These are phyloP conservation scores for Orycteropus afer DNA, from an alignment of 2,113 vertebrate species.

Conservation along the genomic window DNA sequence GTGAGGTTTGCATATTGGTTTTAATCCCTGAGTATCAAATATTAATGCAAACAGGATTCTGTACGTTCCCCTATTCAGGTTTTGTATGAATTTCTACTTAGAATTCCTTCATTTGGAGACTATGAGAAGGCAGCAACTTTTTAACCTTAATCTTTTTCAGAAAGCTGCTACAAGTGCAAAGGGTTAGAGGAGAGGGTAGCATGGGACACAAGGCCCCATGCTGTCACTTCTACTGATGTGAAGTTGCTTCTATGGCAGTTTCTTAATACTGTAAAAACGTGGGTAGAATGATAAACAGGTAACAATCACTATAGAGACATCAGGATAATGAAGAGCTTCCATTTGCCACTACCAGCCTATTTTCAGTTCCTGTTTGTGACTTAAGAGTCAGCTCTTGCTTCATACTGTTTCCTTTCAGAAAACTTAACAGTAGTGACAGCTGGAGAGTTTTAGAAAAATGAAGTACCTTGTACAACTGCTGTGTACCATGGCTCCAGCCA, in stretches of 20 bases:
- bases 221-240: background rate
- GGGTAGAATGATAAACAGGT: background rate
- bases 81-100: background rate
- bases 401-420: background rate
- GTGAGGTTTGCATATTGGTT: constrained; percentile 65
- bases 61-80: background rate
- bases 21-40: background rate
- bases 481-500: background rate
- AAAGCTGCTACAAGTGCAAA: background rate
- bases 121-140: background rate
- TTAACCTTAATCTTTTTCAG: background rate
- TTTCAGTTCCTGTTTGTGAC: constrained; percentile 56
- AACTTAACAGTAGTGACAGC: constrained; percentile 33
- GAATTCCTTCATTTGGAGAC: background rate
- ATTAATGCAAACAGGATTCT: background rate
- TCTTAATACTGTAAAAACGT: background rate
- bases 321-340: background rate
- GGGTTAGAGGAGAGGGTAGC: background rate
- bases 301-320: background rate
- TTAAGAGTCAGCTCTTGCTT: background rate
- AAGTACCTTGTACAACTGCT: background rate
- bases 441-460: constrained; percentile 52
- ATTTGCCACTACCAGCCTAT: background rate
- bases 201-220: background rate
- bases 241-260: background rate